phyloP scores from a whole-genome alignment of 2,113 vertebrate species.

The Plotosus lineatus region DNA sequence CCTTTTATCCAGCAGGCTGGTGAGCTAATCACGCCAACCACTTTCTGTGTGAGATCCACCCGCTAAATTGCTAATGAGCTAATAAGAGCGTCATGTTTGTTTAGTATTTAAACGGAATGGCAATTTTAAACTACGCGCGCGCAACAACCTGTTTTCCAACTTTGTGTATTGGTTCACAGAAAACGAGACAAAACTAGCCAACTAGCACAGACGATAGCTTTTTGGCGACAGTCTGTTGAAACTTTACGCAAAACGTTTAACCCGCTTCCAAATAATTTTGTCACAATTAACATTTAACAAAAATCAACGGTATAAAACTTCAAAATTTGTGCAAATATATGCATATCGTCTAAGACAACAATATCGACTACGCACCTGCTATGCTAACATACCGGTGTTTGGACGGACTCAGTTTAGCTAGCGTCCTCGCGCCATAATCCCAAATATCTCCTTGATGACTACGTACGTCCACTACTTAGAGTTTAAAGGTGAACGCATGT shows the following conservation, averaged over 20 bases:
- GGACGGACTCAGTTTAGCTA: not conserved
- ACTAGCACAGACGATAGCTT: constrained; percentile 16
- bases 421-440: not conserved
- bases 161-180: not conserved
- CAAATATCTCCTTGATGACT: not conserved
- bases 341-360: not conserved
- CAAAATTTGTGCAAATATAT: not conserved
- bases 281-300: not conserved
- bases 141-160: not conserved
- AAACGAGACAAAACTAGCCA: not conserved
- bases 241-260: not conserved
- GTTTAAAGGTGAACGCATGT: not conserved
- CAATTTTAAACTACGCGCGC: not conserved
- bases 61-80: not conserved
- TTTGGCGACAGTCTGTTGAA: constrained; percentile 4
- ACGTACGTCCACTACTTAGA: not conserved
- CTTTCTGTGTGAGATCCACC: not conserved
- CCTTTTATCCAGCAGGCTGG: not conserved
- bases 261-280: not conserved
- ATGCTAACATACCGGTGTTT: constrained; percentile 42
- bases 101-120: no score
- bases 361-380: constrained; percentile 40
- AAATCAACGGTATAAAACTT: not conserved
- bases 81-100: not conserved
- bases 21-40: not conserved